phyloP scores from a whole-genome alignment of 2,797 vertebrate genomes.

The Notamacropus eugenii region DNA sequence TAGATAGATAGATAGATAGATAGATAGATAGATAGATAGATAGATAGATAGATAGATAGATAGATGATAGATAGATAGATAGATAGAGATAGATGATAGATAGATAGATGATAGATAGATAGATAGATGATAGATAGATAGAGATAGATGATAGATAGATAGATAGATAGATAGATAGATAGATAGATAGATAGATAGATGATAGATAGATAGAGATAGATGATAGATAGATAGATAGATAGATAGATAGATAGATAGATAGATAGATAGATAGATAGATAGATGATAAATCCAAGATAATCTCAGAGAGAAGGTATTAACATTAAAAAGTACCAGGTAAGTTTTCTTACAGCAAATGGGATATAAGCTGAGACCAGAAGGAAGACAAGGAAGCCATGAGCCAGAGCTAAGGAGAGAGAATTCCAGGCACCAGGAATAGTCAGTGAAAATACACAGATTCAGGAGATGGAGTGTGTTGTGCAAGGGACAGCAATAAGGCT shows the following conservation, averaged over 20 bases:
- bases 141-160: too few species aligned
- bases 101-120: constrained; percentile 33
- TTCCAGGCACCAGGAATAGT: background rate
- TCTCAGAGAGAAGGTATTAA: background rate
- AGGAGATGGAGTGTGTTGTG: background rate
- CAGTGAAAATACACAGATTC: background rate
- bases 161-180: constrained; percentile 18
- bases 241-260: background rate
- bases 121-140: too few species aligned
- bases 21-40: too few species aligned
- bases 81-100: background rate
- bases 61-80: constrained; percentile 12
- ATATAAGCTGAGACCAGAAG: background rate
- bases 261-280: constrained; percentile 21
- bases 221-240: constrained; percentile 40
- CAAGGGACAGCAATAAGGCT: background rate
- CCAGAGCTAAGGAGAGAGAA: background rate
- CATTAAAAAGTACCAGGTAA: background rate
- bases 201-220: too few species aligned
- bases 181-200: too few species aligned
- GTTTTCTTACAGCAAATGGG: background rate
- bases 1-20: background rate
- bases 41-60: too few species aligned
- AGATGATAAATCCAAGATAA: background rate
- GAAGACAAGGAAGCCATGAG: background rate